These are phyloP conservation scores for Platerodrilus igneus DNA, from an alignment of 2,888 invertebrate species.

Conservation along the genomic window DNA sequence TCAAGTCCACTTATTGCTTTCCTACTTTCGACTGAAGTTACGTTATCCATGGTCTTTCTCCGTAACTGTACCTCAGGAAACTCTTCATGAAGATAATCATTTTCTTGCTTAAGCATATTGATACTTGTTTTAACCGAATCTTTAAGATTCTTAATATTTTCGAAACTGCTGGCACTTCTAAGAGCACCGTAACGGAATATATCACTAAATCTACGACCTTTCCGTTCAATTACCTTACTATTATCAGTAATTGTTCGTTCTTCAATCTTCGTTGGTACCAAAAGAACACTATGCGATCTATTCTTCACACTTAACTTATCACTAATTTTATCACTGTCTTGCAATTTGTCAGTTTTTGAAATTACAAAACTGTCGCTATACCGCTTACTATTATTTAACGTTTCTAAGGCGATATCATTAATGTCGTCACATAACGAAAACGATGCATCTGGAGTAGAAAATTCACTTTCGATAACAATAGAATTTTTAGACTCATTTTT, in stretches of 20 bases:
- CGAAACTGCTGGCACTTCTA: constrained; percentile 35
- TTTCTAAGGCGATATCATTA: constrained; percentile 3
- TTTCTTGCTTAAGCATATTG: constrained; percentile 24
- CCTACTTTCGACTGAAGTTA: too few relatives aligned
- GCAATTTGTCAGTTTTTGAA: constrained; percentile 30
- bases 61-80: constrained; percentile 23
- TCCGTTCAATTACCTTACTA: constrained; percentile 29
- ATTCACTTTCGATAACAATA: constrained; percentile 10
- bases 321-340: constrained; percentile 27
- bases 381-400: constrained; percentile 34
- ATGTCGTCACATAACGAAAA: constrained; percentile 14
- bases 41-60: constrained; percentile 8
- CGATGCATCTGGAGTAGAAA: constrained; percentile 11
- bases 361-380: constrained; percentile 47
- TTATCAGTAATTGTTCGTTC: constrained; percentile 9
- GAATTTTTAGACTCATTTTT: constrained; percentile 9
- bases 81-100: constrained; percentile 29
- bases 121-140: constrained; percentile 29
- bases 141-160: constrained; percentile 37
- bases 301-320: constrained; percentile 6
- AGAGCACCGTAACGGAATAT: constrained; percentile 37
- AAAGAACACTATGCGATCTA: constrained; percentile 39
- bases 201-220: constrained; percentile 43
- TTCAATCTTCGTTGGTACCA: constrained; percentile 32
- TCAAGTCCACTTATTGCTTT: constrained; percentile 22